Conservation (phyloP, 2,113 vertebrate genomes). For the Pterocles burchelli region DNA sequence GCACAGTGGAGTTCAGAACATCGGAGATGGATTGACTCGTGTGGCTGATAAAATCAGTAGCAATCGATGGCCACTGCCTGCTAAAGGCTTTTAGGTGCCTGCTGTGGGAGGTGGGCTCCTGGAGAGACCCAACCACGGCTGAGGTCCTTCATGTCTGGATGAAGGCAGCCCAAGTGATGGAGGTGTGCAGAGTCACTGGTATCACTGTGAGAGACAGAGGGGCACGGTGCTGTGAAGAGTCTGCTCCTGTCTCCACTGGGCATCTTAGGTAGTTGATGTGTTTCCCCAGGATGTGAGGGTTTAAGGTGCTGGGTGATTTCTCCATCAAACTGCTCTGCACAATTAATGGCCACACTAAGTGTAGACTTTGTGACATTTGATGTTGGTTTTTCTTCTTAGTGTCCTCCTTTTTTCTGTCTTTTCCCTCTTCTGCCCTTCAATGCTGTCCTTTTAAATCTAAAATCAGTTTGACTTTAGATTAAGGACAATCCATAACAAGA, state of each 20-base stretch:
- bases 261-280: background rate
- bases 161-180: background rate
- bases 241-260: background rate
- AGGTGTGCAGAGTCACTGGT: background rate
- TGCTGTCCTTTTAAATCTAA: background rate
- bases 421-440: background rate
- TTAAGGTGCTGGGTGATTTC: background rate
- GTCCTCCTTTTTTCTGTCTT: background rate
- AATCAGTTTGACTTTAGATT: background rate
- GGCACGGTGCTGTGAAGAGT: background rate
- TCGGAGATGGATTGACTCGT: rapidly evolving
- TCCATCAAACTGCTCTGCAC: background rate
- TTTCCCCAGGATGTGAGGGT: background rate
- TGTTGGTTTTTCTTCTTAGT: background rate
- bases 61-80: rapidly evolving
- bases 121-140: rapidly evolving
- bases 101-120: background rate
- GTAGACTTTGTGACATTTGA: background rate
- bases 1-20: background rate
- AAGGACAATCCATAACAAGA: background rate
- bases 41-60: background rate
- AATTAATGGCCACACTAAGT: background rate
- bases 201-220: background rate
- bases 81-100: background rate
- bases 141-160: background rate